Base-by-base conservation (phyloP, 2,888 invertebrate species). In the Falcaria lacertinaria region DNA sequence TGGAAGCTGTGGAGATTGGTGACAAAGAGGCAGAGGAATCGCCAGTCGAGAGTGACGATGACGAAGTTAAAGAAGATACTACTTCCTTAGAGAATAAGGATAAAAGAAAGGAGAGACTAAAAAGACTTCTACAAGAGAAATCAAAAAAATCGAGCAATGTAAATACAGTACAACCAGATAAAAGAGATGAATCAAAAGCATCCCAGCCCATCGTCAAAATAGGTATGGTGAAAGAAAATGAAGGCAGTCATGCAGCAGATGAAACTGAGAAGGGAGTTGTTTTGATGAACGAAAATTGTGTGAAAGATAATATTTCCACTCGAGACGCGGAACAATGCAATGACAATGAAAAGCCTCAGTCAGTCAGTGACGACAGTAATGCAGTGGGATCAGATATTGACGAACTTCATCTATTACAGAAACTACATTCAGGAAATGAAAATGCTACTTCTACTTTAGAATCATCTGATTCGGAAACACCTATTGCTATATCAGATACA, bases 1-100 rank as follows among this genome's bases (percentile, higher is more conserved):
- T 89, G 44, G 84, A 83, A 64, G 80, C 72, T 41, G 79, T 60
- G 44, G 88, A 87, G 63, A 85, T 89, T 36, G 82, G 77, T 4
- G 89, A 89, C 43, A 86, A 85, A 47, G 89, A 89, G 54, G 87
- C 85, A 0, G 85, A 89, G 14, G 84, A 87, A 49, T 87, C 89
- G 6, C 82, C 86, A 4, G 62, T 70, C 1, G 87, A 86, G 44
- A 85, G 81, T 51, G 89, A 86, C 41, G 85, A 87, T n/a, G 82
- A 83, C 8, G 75, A 71, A 36, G 45, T 54, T 1, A 54, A 59
- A 37, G 76, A 77, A 40, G 69, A 74, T 7, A 64, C 42, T 39
- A 54, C 50, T 35, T 62, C 72, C 1, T 61, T 81, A 51, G 61
- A 77, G 45, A 69, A 72, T 43, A 81, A 72, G 54, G 68, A 80